A percentile compares a stretch with the other conserved stretches of the same genome.
These are phyloP conservation scores for Siniperca undulata DNA, from an alignment of 2,797 vertebrate genomes.

Conservation along the genomic window DNA sequence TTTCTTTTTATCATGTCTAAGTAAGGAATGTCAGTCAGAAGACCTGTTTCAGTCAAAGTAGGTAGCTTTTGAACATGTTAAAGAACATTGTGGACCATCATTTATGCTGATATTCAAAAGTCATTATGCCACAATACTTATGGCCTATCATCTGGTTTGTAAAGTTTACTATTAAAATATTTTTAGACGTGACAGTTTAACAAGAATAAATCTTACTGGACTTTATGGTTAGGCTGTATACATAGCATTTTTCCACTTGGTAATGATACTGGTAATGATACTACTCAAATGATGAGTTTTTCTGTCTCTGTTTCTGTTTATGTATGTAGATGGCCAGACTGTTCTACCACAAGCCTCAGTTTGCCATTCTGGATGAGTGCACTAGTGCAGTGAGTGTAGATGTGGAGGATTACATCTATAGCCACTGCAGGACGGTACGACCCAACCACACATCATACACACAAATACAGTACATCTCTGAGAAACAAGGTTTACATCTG, in stretches of 20 bases:
- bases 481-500: not conserved
- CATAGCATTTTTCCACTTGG: not conserved
- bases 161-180: not conserved
- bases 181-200: not conserved
- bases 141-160: too few relatives aligned
- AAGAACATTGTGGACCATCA: not conserved
- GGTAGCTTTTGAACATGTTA: not conserved
- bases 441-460: not conserved
- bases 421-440: constrained; percentile 93
- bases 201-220: not conserved
- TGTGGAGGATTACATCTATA: constrained; percentile 98
- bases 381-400: constrained; percentile 98
- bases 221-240: not conserved
- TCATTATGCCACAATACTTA: not conserved
- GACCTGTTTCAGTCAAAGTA: not conserved
- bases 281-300: not conserved
- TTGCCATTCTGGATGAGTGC: constrained; percentile 98
- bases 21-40: not conserved
- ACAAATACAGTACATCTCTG: not conserved
- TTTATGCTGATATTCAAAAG: not conserved
- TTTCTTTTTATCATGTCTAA: too few relatives aligned
- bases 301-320: constrained; percentile 16
- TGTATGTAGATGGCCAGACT: constrained; percentile 93
- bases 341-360: constrained; percentile 99
- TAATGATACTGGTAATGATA: not conserved